Evolutionary conservation across 1,140 invertebrate species (phyloP), one percentile per base, ranked within the genome.

Genomic region (Dreissena rostriformis): DNA sequence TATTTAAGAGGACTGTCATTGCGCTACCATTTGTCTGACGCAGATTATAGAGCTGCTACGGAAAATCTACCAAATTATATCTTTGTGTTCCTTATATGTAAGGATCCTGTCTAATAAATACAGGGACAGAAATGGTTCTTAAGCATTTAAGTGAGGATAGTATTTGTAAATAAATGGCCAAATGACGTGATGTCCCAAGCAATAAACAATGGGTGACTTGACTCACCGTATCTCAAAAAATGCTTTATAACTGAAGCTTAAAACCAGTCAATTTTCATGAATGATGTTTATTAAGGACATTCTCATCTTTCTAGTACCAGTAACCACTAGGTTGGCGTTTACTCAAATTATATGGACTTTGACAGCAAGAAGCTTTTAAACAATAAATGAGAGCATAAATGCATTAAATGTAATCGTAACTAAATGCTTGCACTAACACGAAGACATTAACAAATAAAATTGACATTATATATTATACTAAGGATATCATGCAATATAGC

Each of bases 11-110:
- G 80, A 82, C 80, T 82, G 80, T 82, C 80, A 82, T 82, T 82
- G 80, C 39, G 72, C 53, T 39, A 61, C 65, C 72, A 75, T 82
- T 82, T 73, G 71, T 82, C 80, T 82, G 80, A 82, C 80, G 72
- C 11, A 73, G 80, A 82, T 82, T 82, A 82, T 75, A 82, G 71
- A 52, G 71, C 72, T n/a, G 55, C 39, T 65, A 11, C 80, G 55
- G 80, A 71, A 82, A 82, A 82, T 82, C 80, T 74, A 72, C 55
- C 80, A 82, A 82, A 82, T 82, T 82, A 82, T 82, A 82, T 82
- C 80, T 73, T 75, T 75, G 29, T 65, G 11, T 11, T 73, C 72
- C 72, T 24, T 82, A 82, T 82, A 82, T 82, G 80, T 82, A 82
- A 70, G 80, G 80, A 57, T 75, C 75, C 80, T 82, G 80, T 82